These are phyloP conservation scores for Lichenostomus cassidix DNA, from an alignment of 2,113 vertebrate species.

Conservation along the genomic window DNA sequence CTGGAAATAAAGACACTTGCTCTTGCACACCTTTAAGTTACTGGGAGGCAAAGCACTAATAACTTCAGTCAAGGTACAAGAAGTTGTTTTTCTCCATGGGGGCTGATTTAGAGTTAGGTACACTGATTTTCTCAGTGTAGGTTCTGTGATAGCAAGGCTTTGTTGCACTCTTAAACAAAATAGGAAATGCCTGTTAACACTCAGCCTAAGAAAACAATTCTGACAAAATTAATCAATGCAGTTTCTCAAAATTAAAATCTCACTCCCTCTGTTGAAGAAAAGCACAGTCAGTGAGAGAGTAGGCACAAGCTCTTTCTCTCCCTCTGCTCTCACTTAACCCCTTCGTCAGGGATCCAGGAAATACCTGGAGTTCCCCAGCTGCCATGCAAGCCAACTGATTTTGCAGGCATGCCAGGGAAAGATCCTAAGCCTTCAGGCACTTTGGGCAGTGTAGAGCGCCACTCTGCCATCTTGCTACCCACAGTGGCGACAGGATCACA, in stretches of 20 bases:
- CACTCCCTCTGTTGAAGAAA: neutral
- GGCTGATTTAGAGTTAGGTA: neutral
- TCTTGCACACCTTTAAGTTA: neutral
- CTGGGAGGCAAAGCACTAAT: neutral
- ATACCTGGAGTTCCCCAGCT: neutral
- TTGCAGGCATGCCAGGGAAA: neutral
- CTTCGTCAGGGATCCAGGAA: neutral
- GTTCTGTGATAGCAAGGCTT: neutral
- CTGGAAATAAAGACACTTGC: neutral
- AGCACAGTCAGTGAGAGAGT: neutral
- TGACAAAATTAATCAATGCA: neutral
- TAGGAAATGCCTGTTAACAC: neutral
- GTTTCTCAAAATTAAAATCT: neutral
- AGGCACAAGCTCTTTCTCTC: neutral
- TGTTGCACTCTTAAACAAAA: neutral
- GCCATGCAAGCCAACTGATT: neutral
- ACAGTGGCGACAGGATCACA: accelerated
- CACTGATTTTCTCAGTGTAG: neutral
- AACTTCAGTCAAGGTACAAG: neutral
- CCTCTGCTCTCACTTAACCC: neutral
- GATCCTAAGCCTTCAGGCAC: neutral
- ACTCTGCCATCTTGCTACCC: neutral
- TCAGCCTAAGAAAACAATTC: neutral
- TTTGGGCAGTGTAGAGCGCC: neutral
- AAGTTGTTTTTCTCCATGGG: neutral